A percentile compares a stretch with the other conserved stretches of the same genome.
These are phyloP conservation scores for Pelecanoides urinatrix DNA, from an alignment of 2,113 vertebrate species.

Conservation along the genomic window DNA sequence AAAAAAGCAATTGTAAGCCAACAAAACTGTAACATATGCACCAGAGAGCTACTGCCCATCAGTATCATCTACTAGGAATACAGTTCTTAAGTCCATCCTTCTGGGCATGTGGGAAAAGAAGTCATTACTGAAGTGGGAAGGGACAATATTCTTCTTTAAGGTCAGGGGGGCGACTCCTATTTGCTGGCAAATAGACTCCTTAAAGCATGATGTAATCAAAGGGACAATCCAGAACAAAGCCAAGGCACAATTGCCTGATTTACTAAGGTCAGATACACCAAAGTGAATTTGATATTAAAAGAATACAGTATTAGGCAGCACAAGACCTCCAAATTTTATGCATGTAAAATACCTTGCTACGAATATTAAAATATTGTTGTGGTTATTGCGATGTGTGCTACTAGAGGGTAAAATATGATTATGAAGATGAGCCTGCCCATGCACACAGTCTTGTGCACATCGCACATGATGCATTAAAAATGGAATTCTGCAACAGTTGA, in stretches of 20 bases:
- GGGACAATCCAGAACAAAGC: background rate
- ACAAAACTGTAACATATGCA: background rate
- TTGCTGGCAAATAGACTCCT: background rate
- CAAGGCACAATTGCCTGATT: background rate
- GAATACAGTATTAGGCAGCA: background rate
- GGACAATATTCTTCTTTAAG: background rate
- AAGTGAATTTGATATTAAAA: background rate
- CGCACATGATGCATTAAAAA: background rate
- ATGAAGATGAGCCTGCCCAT: background rate
- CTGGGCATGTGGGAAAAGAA: background rate
- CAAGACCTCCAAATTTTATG: background rate
- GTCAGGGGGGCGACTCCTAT: background rate
- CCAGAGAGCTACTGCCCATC: background rate
- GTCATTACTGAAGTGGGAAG: background rate
- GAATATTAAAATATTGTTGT: background rate
- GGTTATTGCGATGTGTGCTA: background rate
- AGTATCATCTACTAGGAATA: background rate
- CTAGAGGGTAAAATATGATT: background rate
- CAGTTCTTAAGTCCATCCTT: background rate
- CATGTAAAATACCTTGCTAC: background rate
- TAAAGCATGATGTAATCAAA: conserved; percentile 19
- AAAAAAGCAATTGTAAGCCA: background rate
- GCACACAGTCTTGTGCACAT: background rate
- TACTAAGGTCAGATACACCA: background rate
- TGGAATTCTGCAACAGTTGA: background rate